Evolutionary conservation across 1,140 invertebrate genomes (phyloP).

Genomic region (Telenomus remus): DNA sequence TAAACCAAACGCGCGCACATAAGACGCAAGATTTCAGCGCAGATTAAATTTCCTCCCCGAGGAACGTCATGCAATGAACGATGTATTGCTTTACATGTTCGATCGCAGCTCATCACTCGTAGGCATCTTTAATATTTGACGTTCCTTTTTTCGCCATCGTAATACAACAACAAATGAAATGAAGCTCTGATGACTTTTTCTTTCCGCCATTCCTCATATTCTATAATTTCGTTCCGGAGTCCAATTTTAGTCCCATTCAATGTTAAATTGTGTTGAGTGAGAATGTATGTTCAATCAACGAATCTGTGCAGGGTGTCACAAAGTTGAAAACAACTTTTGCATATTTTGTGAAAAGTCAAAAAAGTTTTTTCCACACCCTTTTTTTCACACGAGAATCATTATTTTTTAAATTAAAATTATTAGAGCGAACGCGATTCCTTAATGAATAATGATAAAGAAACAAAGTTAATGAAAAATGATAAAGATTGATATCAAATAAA

Average conservation of each 20-base stretch:
- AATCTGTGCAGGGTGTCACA: constrained; percentile 14
- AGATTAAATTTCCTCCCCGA: constrained; percentile 38
- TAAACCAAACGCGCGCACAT: constrained; percentile 19
- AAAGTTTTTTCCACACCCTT: too few relatives aligned
- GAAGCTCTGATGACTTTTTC: not conserved
- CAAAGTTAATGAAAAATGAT: too few relatives aligned
- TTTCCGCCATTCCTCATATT: constrained; percentile 4
- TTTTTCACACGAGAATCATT: too few relatives aligned
- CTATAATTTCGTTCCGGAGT: constrained; percentile 1
- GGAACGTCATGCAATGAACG: too few relatives aligned
- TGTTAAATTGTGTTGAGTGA: constrained; percentile 24
- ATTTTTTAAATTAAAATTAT: too few relatives aligned
- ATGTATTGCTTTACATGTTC: constrained; percentile 30
- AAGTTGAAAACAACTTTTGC: not conserved
- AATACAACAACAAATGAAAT: not conserved
- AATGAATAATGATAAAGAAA: too few relatives aligned
- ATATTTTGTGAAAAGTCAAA: not conserved
- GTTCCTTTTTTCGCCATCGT: constrained; percentile 14
- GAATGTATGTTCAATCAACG: constrained; percentile 27
- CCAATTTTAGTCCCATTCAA: constrained; percentile 27
- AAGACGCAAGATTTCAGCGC: constrained; percentile 27
- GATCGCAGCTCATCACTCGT: constrained; percentile 25
- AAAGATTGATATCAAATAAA: too few relatives aligned
- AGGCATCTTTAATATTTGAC: constrained; percentile 16
- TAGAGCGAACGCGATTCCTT: too few relatives aligned